Base-by-base conservation (phyloP, 2,888 invertebrate genomes). In the Clunio marinus region DNA sequence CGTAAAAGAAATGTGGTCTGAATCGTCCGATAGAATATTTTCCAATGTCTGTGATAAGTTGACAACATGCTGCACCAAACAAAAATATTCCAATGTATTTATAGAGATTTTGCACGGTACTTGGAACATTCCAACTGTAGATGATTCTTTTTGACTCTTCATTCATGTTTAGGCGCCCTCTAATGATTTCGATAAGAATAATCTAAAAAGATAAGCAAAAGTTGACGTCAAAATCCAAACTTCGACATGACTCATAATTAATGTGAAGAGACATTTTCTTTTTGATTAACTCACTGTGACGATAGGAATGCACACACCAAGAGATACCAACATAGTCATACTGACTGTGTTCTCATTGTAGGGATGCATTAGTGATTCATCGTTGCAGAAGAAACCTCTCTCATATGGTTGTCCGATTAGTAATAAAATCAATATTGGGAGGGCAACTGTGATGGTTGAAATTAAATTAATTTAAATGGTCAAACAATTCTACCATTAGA, bases 331-430 rank as follows among this genome's bases (percentile, higher is more conserved):
- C 83, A 88, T 86, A 74, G 84, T 78, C 75, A 86, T 91, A 71
- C 89, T 86, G 72, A 94, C 87, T 0, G 93, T 93, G 8, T 92
- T 92, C 0, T 86, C 84, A 73, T 87, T 86, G 79, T 86, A 93
- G 1, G 96, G 96, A 77, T 96, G 92, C 74, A 84, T 85, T 60
- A 98, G 84, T 68, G 92, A 90, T 75, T 95, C 92, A 81, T 98
- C 98, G 77, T 94, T 89, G 80, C 97, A 97, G 81, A 93, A 96
- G 82, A 96, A 96, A 37, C 98, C 98, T 70, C 97, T 81, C 72
- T 88, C 82, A 76, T 86, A 91, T 0, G 93, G 88, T 65, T 82
- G 79, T 15, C 88, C 91, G 82, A 86, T 85, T 68, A 89, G 75
- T 76, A 82, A 89, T 74, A 89, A 86, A 71, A 85, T 81, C 71